Percentiles rank a stretch among this genome's conserved stretches.
These are phyloP conservation scores for Margaritifera margaritifera DNA, from an alignment of 2,888 invertebrate species.

Conservation along the genomic window DNA sequence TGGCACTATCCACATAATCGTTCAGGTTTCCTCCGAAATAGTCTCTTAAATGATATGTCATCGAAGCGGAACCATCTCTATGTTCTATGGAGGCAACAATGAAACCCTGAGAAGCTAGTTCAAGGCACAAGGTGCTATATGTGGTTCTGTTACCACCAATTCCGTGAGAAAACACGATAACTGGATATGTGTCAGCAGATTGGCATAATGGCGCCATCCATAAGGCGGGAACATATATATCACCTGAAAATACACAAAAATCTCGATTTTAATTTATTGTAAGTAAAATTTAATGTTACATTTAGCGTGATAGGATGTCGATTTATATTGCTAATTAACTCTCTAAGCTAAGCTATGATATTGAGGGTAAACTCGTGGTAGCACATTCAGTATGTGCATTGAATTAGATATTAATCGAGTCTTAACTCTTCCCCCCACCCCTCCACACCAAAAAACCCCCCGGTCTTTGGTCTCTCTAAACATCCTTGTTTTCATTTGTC, in stretches of 20 bases:
- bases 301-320: background rate
- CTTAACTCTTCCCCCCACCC: too few relatives aligned
- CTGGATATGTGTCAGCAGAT: slow-evolving; percentile 72
- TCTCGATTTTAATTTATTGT: background rate
- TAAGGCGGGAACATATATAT: slow-evolving; percentile 76
- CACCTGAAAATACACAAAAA: slow-evolving; percentile 65
- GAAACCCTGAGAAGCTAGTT: slow-evolving; percentile 80
- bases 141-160: slow-evolving; percentile 78
- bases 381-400: too few relatives aligned
- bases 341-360: background rate
- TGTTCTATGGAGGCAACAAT: slow-evolving; percentile 81
- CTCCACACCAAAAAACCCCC: too few relatives aligned
- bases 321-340: background rate
- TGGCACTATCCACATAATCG: slow-evolving; percentile 1
- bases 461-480: too few relatives aligned
- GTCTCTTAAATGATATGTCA: slow-evolving; percentile 62
- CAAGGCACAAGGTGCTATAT: slow-evolving; percentile 78
- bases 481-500: too few relatives aligned
- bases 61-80: slow-evolving; percentile 74
- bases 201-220: slow-evolving; percentile 73
- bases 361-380: background rate
- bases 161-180: slow-evolving; percentile 80
- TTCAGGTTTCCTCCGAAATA: slow-evolving; percentile 14
- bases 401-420: too few relatives aligned
- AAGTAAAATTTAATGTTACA: background rate